Evolutionary conservation across 2,113 vertebrate genomes (phyloP).

Genomic region (Varanus salvator): DNA sequence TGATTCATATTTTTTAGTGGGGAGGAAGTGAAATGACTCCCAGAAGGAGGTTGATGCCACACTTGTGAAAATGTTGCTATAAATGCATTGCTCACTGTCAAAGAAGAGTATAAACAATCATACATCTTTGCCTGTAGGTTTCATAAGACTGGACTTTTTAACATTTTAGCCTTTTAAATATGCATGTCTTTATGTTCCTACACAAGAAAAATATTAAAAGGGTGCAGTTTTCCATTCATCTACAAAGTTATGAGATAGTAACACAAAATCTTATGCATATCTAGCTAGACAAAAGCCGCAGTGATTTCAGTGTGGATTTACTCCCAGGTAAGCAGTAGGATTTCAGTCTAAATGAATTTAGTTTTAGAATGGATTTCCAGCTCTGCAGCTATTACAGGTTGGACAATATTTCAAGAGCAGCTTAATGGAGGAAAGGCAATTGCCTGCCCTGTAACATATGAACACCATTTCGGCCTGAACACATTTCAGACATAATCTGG

Average conservation of each 20-base stretch:
- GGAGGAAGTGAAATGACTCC: background rate
- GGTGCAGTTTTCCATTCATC: slow-evolving; percentile 75
- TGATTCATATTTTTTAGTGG: background rate
- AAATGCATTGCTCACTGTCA: slow-evolving; percentile 68
- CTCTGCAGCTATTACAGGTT: slow-evolving; percentile 73
- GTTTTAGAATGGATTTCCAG: slow-evolving; percentile 79
- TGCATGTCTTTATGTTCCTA: slow-evolving; percentile 48
- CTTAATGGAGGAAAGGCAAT: slow-evolving; percentile 59
- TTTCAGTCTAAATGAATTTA: slow-evolving; percentile 52
- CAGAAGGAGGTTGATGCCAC: slow-evolving; percentile 66
- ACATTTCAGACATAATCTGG: background rate
- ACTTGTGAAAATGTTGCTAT: slow-evolving; percentile 69
- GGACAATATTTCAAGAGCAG: slow-evolving; percentile 77
- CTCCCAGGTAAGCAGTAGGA: background rate
- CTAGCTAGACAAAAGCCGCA: background rate
- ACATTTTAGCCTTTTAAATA: slow-evolving; percentile 76
- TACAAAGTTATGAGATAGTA: slow-evolving; percentile 74
- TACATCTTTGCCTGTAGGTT: background rate
- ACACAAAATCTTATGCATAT: background rate
- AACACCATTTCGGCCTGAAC: slow-evolving; percentile 76
- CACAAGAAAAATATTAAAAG: slow-evolving; percentile 62
- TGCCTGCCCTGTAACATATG: slow-evolving; percentile 66
- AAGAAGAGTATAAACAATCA: slow-evolving; percentile 14
- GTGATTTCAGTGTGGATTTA: background rate
- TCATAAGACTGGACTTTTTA: slow-evolving; percentile 54